A percentile compares a stretch with the other conserved stretches of the same genome.
These are phyloP conservation scores for Limenitis camilla DNA, from an alignment of 2,888 invertebrate species.

Conservation along the genomic window DNA sequence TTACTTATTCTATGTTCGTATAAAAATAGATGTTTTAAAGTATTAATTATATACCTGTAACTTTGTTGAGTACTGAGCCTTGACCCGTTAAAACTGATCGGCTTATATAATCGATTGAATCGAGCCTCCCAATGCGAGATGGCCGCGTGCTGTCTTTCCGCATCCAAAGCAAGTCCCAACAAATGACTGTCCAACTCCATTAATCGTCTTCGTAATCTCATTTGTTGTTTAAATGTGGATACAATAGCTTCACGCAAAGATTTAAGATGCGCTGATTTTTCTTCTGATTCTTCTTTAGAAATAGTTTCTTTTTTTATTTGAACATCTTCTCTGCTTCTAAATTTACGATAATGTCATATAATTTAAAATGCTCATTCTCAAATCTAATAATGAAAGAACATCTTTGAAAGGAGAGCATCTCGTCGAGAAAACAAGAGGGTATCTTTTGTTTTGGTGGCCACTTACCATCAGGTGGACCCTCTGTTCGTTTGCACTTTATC, in stretches of 20 bases:
- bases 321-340: slow-evolving; percentile 52
- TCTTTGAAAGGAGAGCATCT: too few relatives aligned
- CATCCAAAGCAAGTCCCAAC: slow-evolving; percentile 89
- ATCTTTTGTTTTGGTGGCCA: too few relatives aligned
- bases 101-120: slow-evolving; percentile 83
- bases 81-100: slow-evolving; percentile 71
- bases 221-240: slow-evolving; percentile 92
- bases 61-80: slow-evolving; percentile 77
- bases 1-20: too few relatives aligned
- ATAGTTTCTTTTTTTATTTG: slow-evolving; percentile 38
- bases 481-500: too few relatives aligned
- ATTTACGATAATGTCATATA: not conserved
- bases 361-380: too few relatives aligned
- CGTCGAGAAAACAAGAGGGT: too few relatives aligned
- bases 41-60: slow-evolving; percentile 54
- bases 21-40: not conserved
- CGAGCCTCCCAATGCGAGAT: slow-evolving; percentile 93
- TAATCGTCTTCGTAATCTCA: slow-evolving; percentile 88
- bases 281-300: slow-evolving; percentile 45
- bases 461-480: too few relatives aligned
- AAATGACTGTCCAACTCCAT: slow-evolving; percentile 94
- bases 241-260: slow-evolving; percentile 89
- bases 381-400: too few relatives aligned
- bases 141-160: slow-evolving; percentile 89
- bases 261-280: slow-evolving; percentile 70